Evolutionary conservation across 2,888 invertebrate species (phyloP), one percentile per base, ranked within the genome.

Genomic region (Subacronicta megacephala): DNA sequence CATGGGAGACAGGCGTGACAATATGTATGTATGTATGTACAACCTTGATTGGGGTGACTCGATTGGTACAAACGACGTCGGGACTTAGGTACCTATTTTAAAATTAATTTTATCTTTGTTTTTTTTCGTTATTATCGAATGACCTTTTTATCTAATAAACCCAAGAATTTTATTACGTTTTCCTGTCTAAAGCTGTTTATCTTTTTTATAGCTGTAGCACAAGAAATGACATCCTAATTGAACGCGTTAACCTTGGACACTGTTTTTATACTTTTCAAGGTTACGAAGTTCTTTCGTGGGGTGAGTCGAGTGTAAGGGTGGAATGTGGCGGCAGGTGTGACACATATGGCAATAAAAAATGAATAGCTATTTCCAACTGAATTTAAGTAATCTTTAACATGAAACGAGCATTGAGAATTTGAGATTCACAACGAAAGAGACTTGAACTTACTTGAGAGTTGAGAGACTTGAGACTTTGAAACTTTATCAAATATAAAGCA

Each of bases 11-110:
- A n/a, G n/a, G n/a, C n/a, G n/a, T n/a, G n/a, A n/a, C n/a, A n/a
- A n/a, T n/a, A n/a, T n/a, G n/a, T n/a, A n/a, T n/a, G n/a, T n/a
- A n/a, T n/a, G n/a, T n/a, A n/a, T n/a, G n/a, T n/a, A n/a, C 52
- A 72, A 53, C 53, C 41, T 70, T 55, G 45, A 18, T 31, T 35
- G 40, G 26, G 20, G 42, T 57, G 51, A 59, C 43, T 50, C 33
- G 41, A 12, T 38, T 42, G n/a, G 17, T 60, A 36, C 49, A 61
- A 55, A 52, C 52, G 29, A 54, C 43, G 43, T 40, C 15, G n/a
- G 26, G 16, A 29, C n/a, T 47, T 55, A 69, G 69, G 41, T 62
- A 55, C 56, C 33, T 52, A 56, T 16, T 31, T 38, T 18, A 10
- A 35, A 26, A 42, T 31, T n/a, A 15, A 20, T 41, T 59, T 37